phyloP scores from a whole-genome alignment of 2,113 vertebrate genomes.

The Nymphicus hollandicus region DNA sequence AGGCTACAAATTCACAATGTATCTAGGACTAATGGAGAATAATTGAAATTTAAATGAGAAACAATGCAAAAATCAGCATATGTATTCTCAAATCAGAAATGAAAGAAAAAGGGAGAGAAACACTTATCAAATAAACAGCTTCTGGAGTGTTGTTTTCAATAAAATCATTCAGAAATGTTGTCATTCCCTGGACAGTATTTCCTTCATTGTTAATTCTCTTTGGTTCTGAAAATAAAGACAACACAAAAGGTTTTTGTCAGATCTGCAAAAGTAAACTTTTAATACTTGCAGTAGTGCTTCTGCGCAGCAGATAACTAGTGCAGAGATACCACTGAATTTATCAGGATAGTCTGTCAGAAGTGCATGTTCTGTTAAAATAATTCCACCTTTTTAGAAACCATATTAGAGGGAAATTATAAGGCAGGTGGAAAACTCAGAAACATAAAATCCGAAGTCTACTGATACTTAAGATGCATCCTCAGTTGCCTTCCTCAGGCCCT shows the following conservation, averaged over 20 bases:
- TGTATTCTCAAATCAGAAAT: slow-evolving; percentile 17
- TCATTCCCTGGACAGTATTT: background rate
- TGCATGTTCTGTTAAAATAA: background rate
- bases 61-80: background rate
- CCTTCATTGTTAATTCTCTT: background rate
- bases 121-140: background rate
- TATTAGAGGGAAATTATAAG: background rate
- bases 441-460: background rate
- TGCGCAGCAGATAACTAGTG: background rate
- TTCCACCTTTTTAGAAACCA: background rate
- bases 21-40: background rate
- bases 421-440: background rate
- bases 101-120: background rate
- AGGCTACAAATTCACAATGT: background rate
- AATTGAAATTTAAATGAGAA: slow-evolving; percentile 39
- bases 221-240: background rate
- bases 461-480: background rate
- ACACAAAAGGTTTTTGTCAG: background rate
- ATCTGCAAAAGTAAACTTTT: background rate
- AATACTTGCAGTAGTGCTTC: background rate
- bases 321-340: background rate
- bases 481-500: background rate
- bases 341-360: background rate
- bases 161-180: slow-evolving; percentile 10
- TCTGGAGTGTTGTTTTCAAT: background rate